Evolutionary conservation across 2,888 invertebrate species (phyloP).

Genomic region (Dichetophora obliterata): DNA sequence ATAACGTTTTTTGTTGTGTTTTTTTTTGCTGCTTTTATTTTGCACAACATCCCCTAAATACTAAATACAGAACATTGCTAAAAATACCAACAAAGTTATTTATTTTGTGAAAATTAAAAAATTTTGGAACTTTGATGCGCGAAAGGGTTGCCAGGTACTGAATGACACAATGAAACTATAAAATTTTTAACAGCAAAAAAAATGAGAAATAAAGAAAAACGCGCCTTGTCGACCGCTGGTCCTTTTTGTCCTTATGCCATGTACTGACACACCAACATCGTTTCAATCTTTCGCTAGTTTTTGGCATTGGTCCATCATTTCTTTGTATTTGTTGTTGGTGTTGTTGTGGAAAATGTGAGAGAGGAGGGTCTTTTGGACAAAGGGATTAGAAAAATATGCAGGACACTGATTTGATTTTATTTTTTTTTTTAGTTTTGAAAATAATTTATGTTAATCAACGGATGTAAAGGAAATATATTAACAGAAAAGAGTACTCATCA

Average conservation of each 20-base stretch:
- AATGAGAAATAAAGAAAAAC: not conserved
- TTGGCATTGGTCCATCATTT: no score
- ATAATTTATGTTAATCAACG: no score
- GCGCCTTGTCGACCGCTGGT: slow-evolving; percentile 17
- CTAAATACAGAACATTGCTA: not conserved
- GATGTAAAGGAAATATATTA: no score
- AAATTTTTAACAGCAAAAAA: slow-evolving; percentile 2
- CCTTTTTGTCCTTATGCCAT: slow-evolving; percentile 2
- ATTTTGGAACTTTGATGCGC: slow-evolving; percentile 1
- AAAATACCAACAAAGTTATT: slow-evolving; percentile 19
- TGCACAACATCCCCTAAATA: slow-evolving; percentile 23
- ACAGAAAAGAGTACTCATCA: no score
- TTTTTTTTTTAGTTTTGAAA: no score
- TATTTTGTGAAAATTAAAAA: slow-evolving; percentile 16
- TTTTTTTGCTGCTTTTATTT: not conserved
- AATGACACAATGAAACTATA: slow-evolving; percentile 20
- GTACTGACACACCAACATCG: not conserved
- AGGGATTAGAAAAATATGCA: no score
- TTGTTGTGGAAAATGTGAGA: no score
- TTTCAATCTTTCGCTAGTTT: no score
- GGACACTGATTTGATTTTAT: no score
- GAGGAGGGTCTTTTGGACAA: no score
- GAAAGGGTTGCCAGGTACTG: slow-evolving; percentile 20
- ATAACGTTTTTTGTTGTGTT: not conserved
- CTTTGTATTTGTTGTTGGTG: no score